Evolutionary conservation across 92 coral and sea anemone species (phyloP), one percentile per base, ranked within the genome.

Genomic region (Actinernus sp.): DNA sequence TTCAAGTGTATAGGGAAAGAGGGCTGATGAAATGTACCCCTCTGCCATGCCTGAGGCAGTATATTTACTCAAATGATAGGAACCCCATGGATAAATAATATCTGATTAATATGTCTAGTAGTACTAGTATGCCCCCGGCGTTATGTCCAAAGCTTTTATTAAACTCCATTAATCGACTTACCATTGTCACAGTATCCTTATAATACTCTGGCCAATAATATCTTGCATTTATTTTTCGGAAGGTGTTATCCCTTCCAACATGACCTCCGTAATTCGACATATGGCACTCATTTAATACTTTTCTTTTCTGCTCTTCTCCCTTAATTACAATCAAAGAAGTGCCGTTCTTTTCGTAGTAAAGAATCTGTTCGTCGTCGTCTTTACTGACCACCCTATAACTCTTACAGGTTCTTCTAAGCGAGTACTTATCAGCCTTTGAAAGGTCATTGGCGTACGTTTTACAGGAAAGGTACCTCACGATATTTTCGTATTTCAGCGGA

Each of bases 231-330:
- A n/a, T n/a, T n/a, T n/a, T 16, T 28, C 45, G 49, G 23, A n/a
- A n/a, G n/a, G n/a, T n/a, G n/a, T 56, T 71, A 43, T 44, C 79
- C 23, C 70, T 58, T 27, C 79, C 70, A 21, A 36, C 65, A 38
- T 77, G 71, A 55, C 84, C 78, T 10, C 67, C 66, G 30, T 10
- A 77, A 46, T 58, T 34, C 16, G 84, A 37, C 1, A 69, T 56
- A 33, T 77, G 84, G 49, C 84, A 77, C 58, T 67, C 77, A 23
- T 2, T 40, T 10, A 77, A 77, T 44, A 57, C 55, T 26, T 49
- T 55, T 10, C 0, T 18, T 28, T 45, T 60, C 64, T 59, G 53
- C 36, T 64, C 63, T 51, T 74, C 82, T 12, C 51, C 76, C 17
- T 49, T 57, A 20, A 65, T 31, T 20, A 55, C 76, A 29, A 55